A percentile compares a stretch with the other conserved stretches of the same genome.
These are phyloP conservation scores for Lysiphlebus fabarum DNA, from an alignment of 1,140 invertebrate genomes.

Conservation along the genomic window DNA sequence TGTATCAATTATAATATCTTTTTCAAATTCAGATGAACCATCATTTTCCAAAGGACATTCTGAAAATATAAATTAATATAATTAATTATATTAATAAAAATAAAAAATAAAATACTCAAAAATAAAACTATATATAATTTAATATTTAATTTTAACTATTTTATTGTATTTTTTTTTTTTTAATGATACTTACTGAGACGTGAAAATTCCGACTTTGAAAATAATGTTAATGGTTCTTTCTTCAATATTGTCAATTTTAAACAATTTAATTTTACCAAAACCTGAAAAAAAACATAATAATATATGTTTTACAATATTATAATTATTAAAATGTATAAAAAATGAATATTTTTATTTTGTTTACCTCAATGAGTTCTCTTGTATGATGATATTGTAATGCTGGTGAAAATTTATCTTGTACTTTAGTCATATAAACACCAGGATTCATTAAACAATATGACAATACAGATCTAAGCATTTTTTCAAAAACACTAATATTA, in stretches of 20 bases:
- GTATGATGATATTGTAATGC: constrained; percentile 56
- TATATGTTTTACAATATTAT: constrained; percentile 16
- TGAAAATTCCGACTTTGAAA: constrained; percentile 42
- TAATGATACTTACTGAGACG: constrained; percentile 38
- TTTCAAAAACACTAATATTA: constrained; percentile 67
- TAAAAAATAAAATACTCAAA: not conserved
- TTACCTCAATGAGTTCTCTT: constrained; percentile 55
- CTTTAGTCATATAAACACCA: constrained; percentile 55
- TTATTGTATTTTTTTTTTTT: too few relatives aligned
- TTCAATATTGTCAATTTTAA: constrained; percentile 39
- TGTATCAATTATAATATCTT: constrained; percentile 17
- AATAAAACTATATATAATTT: not conserved
- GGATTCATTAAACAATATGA: constrained; percentile 63
- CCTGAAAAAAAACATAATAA: constrained; percentile 40
- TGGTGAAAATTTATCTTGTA: constrained; percentile 58
- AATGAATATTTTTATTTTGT: constrained; percentile 16
- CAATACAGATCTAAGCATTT: constrained; percentile 66
- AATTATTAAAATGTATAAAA: constrained; percentile 6
- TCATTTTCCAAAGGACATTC: constrained; percentile 3
- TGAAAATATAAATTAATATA: not conserved
- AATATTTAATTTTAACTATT: constrained; percentile 16
- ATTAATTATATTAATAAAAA: not conserved
- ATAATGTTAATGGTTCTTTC: constrained; percentile 40
- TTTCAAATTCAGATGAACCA: constrained; percentile 14
- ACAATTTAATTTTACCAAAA: constrained; percentile 49